Conservation (phyloP, 1,140 invertebrate species). For the Drosophila pseudoobscura region DNA sequence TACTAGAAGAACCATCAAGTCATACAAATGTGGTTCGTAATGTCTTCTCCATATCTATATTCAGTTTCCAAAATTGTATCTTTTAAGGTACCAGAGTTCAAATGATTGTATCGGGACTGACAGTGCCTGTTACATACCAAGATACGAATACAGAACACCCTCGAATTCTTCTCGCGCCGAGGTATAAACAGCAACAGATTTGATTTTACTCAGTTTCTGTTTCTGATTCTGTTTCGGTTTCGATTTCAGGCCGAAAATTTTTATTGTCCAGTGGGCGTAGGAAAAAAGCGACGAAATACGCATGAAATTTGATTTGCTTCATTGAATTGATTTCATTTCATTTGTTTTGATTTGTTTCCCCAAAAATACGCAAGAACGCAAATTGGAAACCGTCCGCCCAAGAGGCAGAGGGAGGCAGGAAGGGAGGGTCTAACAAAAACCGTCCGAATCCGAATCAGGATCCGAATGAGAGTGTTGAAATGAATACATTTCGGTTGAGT, state of each 20-base stretch:
- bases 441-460: not conserved
- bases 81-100: too few species aligned
- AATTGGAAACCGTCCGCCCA: constrained; percentile 63
- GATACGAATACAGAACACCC: too few species aligned
- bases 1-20: too few species aligned
- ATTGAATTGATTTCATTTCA: constrained; percentile 81
- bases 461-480: constrained; percentile 53
- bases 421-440: constrained; percentile 26
- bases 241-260: constrained; percentile 52
- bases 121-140: too few species aligned
- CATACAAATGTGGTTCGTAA: too few species aligned
- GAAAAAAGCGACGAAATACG: constrained; percentile 77
- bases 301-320: constrained; percentile 80
- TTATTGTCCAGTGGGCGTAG: constrained; percentile 39
- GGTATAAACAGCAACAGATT: constrained; percentile 53
- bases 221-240: constrained; percentile 41
- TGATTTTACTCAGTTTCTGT: constrained; percentile 58
- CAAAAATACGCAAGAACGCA: constrained; percentile 70
- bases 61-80: too few species aligned
- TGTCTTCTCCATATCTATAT: too few species aligned
- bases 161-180: too few species aligned
- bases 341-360: constrained; percentile 66
- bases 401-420: not conserved
- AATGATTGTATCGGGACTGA: too few species aligned
- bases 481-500: constrained; percentile 73